A percentile compares a stretch with the other conserved stretches of the same genome.
Conservation (phyloP, 1,140 invertebrate species). For the Lineus longissimus region DNA sequence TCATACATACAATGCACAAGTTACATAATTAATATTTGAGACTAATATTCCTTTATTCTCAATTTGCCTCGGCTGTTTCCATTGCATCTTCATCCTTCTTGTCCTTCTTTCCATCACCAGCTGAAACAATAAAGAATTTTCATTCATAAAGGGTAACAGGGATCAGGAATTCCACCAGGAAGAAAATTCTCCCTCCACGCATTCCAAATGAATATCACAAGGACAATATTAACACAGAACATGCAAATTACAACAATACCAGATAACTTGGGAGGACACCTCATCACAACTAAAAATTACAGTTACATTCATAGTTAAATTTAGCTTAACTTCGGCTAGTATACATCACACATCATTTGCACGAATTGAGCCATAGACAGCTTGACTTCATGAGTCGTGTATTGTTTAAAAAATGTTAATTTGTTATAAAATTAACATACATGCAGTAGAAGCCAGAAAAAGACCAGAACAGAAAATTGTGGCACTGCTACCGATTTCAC, state of each 20-base stretch:
- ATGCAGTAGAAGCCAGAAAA: not conserved
- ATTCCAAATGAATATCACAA: not conserved
- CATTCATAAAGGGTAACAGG: not conserved
- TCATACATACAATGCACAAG: no score
- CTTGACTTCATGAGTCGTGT: no score
- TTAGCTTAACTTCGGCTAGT: no score
- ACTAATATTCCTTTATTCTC: not conserved
- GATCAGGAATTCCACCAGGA: no score
- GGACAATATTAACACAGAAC: not conserved
- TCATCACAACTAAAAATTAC: not conserved
- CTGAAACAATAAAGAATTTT: constrained; percentile 16
- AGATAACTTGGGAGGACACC: not conserved
- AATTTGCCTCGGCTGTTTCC: constrained; percentile 4
- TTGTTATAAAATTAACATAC: not conserved
- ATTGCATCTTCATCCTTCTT: constrained; percentile 31
- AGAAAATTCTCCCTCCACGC: no score
- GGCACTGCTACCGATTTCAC: no score
- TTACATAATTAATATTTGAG: no score
- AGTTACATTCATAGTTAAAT: no score
- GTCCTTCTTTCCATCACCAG: constrained; percentile 36
- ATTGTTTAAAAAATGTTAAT: no score
- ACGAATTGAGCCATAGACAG: no score
- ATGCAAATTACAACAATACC: not conserved
- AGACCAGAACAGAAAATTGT: no score
- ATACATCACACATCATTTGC: no score